Evolutionary conservation across 2,113 vertebrate genomes (phyloP).

Genomic region (Tyto alba): DNA sequence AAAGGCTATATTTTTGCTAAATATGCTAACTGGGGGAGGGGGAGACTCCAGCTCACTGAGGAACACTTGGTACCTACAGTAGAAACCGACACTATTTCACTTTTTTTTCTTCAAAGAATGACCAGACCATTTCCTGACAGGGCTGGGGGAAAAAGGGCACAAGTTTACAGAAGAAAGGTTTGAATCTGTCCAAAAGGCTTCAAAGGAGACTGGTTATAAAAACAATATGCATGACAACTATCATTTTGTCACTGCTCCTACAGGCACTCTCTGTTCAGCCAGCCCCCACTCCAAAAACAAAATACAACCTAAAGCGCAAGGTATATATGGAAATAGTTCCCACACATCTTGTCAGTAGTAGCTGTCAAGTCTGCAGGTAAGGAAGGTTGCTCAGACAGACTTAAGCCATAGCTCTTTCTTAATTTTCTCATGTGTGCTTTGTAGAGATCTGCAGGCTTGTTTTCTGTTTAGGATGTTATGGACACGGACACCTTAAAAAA

Average conservation of each 20-base stretch:
- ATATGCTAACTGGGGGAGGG: accelerated
- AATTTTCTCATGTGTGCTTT: not conserved
- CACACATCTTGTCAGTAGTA: not conserved
- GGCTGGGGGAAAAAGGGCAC: not conserved
- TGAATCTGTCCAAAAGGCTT: not conserved
- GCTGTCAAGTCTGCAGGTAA: not conserved
- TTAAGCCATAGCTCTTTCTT: not conserved
- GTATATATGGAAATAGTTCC: not conserved
- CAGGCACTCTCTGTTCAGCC: not conserved
- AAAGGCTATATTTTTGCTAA: not conserved
- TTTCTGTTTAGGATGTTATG: not conserved
- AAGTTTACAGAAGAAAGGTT: not conserved
- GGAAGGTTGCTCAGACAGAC: not conserved
- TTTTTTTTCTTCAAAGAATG: not conserved
- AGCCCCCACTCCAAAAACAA: not conserved
- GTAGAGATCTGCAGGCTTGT: not conserved
- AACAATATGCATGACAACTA: not conserved
- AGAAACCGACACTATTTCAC: not conserved
- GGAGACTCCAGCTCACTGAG: not conserved
- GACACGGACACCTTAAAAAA: not conserved
- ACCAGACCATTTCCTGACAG: not conserved
- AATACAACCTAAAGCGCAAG: not conserved
- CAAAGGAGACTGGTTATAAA: not conserved
- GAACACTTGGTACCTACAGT: not conserved
- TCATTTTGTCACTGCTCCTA: not conserved